phyloP scores from a whole-genome alignment of 2,888 invertebrate species.

The Phaonia tiefii region DNA sequence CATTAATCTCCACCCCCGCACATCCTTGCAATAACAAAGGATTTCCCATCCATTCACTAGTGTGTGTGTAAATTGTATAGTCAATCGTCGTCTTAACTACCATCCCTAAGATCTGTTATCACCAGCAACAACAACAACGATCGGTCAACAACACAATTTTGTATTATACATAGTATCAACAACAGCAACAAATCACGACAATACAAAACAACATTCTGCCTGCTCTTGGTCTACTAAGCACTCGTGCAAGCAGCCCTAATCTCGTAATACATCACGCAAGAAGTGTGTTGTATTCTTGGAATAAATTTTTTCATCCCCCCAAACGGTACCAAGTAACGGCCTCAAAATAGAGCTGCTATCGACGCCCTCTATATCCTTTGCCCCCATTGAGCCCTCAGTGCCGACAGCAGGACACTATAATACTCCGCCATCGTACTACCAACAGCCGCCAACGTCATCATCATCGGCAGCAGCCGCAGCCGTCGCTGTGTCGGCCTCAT shows the following conservation, averaged over 20 bases:
- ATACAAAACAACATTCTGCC: neutral
- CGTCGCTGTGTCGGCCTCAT: slow-evolving; percentile 81
- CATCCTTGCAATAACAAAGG: too few species aligned
- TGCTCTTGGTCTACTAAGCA: neutral
- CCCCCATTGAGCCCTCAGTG: slow-evolving; percentile 76
- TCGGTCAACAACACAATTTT: neutral
- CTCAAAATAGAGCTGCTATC: slow-evolving; percentile 81
- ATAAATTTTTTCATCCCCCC: slow-evolving; percentile 9
- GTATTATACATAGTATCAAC: slow-evolving; percentile 1
- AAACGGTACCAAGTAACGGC: slow-evolving; percentile 70
- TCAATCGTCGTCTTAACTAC: too few species aligned
- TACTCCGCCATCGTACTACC: slow-evolving; percentile 73
- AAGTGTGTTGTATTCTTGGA: neutral
- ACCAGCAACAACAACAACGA: neutral
- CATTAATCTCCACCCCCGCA: too few species aligned
- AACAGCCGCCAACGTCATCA: slow-evolving; percentile 80
- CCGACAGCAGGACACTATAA: slow-evolving; percentile 66
- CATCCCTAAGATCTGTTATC: too few species aligned
- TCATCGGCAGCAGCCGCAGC: slow-evolving; percentile 81
- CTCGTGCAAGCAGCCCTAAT: neutral
- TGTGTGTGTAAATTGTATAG: too few species aligned
- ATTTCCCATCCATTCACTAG: too few species aligned
- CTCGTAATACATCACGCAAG: neutral
- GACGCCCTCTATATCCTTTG: slow-evolving; percentile 79
- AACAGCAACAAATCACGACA: neutral